Conservation (phyloP, 2,888 invertebrate species). For the Exocentrus adspersus region DNA sequence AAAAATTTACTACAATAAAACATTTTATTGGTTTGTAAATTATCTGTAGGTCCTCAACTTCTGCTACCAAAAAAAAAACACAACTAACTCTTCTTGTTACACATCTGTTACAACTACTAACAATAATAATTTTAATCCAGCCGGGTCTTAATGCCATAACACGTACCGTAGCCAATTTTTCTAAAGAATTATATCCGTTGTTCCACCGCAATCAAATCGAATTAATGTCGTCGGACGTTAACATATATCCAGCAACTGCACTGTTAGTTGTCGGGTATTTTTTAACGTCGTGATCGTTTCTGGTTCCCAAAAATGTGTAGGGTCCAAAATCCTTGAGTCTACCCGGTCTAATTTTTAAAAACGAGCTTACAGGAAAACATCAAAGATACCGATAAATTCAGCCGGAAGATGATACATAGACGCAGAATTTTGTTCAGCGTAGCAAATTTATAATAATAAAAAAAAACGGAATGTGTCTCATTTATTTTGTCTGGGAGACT, state of each 20-base stretch:
- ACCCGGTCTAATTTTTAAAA: not conserved
- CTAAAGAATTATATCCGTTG: not conserved
- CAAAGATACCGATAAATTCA: not conserved
- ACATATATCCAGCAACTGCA: not conserved
- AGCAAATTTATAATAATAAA: not conserved
- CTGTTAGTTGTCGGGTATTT: not conserved
- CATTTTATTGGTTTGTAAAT: not conserved
- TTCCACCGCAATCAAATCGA: not conserved
- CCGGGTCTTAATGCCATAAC: not conserved
- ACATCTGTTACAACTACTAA: no score
- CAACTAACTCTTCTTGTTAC: no score
- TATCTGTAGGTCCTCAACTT: not conserved
- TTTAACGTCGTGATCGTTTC: not conserved
- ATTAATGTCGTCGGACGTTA: not conserved
- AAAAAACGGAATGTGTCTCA: not conserved
- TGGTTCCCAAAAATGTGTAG: not conserved
- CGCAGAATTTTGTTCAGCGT: not conserved
- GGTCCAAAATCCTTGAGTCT: not conserved
- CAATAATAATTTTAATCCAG: no score
- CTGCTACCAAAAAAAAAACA: no score
- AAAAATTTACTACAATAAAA: not conserved
- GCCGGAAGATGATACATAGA: not conserved
- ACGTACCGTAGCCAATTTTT: not conserved
- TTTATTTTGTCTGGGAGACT: not conserved
- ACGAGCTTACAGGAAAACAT: not conserved